These are phyloP conservation scores for Heliconius sara DNA, from an alignment of 2,888 invertebrate genomes.

Conservation along the genomic window DNA sequence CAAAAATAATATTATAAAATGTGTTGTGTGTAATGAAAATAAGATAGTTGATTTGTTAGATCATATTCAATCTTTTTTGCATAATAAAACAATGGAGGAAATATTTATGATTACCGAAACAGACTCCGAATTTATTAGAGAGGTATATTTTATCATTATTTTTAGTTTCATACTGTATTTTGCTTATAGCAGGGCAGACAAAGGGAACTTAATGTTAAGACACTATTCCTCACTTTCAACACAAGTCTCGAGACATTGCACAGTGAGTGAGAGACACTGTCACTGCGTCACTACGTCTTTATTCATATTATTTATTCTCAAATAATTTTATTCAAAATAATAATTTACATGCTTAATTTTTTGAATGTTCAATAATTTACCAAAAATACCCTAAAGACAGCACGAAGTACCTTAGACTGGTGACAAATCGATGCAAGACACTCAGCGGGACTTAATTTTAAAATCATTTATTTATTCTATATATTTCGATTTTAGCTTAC, in stretches of 20 bases:
- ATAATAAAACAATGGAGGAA: conserved; percentile 42
- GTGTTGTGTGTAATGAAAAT: conserved; percentile 49
- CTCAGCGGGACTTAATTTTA: not conserved
- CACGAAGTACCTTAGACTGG: too few species aligned
- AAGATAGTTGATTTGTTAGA: conserved; percentile 27
- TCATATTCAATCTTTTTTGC: conserved; percentile 44
- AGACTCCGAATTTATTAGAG: conserved; percentile 60
- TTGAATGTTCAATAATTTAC: too few species aligned
- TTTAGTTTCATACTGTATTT: not conserved
- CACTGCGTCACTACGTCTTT: too few species aligned
- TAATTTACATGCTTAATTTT: too few species aligned
- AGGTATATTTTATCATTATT: conserved; percentile 52
- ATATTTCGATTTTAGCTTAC: conserved; percentile 33
- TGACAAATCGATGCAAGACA: too few species aligned
- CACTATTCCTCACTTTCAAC: not conserved
- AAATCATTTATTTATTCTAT: not conserved
- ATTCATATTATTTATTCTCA: too few species aligned
- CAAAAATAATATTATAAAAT: conserved; percentile 35
- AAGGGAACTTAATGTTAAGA: not conserved
- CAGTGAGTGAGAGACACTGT: too few species aligned
- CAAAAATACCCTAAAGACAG: too few species aligned
- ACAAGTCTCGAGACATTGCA: too few species aligned
- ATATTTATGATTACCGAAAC: conserved; percentile 51
- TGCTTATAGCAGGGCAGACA: not conserved
- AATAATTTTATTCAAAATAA: too few species aligned